Evolutionary conservation across 2,888 invertebrate genomes (phyloP).

Genomic region (Parochlus steinenii): DNA sequence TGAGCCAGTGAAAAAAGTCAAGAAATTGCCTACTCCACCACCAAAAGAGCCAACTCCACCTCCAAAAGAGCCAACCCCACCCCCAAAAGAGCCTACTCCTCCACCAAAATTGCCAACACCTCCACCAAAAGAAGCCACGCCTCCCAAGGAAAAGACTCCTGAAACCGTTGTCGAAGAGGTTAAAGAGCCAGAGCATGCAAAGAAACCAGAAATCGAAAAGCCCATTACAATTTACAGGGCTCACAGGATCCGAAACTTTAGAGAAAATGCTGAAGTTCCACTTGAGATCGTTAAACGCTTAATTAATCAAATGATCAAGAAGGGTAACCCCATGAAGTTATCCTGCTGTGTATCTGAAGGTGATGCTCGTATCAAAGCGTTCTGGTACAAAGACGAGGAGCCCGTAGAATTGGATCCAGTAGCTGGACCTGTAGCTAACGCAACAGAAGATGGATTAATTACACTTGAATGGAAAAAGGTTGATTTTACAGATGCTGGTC

Average conservation of each 20-base stretch:
- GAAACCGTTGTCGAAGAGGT: constrained; percentile 16
- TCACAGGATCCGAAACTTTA: constrained; percentile 6
- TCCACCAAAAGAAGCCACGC: constrained; percentile 12
- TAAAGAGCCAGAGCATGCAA: constrained; percentile 10
- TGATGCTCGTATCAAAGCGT: constrained; percentile 7
- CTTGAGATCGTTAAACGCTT: constrained; percentile 8
- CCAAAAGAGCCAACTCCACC: constrained; percentile 9
- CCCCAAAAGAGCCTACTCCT: constrained; percentile 1
- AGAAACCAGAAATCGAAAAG: constrained; percentile 8
- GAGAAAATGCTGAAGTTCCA: constrained; percentile 11
- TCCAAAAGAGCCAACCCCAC: constrained; percentile 7
- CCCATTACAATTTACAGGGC: constrained; percentile 6
- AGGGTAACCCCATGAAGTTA: constrained; percentile 5
- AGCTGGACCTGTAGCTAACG: constrained; percentile 6
- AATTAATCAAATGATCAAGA: constrained; percentile 2
- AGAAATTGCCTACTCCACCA: constrained; percentile 14
- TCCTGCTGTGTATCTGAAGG: constrained; percentile 9
- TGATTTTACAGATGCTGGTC: constrained; percentile 4
- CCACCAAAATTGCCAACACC: constrained; percentile 13
- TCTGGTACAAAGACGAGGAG: constrained; percentile 4
- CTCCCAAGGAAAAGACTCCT: constrained; percentile 12
- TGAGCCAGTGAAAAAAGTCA: constrained; percentile 15
- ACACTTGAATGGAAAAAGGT: constrained; percentile 7
- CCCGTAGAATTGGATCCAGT: constrained; percentile 6
- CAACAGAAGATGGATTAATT: constrained; percentile 7